Evolutionary conservation across 2,888 invertebrate species (phyloP), one percentile per base, ranked within the genome.

Genomic region (Himalopsyche anomala): DNA sequence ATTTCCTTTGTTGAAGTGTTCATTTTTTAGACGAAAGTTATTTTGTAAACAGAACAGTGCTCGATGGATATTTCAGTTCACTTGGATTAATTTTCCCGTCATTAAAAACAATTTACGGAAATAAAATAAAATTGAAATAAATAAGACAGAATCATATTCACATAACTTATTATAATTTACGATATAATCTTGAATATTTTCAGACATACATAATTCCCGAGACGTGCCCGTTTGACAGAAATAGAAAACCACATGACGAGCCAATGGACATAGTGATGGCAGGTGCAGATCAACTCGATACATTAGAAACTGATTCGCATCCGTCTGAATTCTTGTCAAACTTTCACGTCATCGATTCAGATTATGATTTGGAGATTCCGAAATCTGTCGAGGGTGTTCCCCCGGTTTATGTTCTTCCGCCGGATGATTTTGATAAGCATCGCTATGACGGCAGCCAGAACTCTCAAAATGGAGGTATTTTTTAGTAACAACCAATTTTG

Each of bases 201-300:
- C 90, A 93, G 93, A 91, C 91, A 87, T 93, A 91, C 89, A 92
- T 92, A 5, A 92, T 93, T 79, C 92, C 93, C 17, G 93, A 93
- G 89, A 92, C 92, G 74, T 93, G 93, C 86, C 92, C 92, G 12
- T 87, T 54, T 89, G 92, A 0, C 90, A 91, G 42, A 90, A 92
- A 83, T 87, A 90, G 0, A 90, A 91, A 82, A 90, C 91, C 28
- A 87, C 90, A 11, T 90, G 90, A 62, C 89, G 91, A 82, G 91
- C 92, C 85, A 28, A 86, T 87, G 85, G 83, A 81, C 80, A 51
- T 86, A 28, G 81, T 80, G 54, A 82, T 62, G 51, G 51, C 42
- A 28, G 45, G 28, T 51, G 81, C 81, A 42, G 81, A 62, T 19
- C 62, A 62, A 28, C 62, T 62, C 15, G 51, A 51, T 62, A 62